phyloP scores from a whole-genome alignment of 2,113 vertebrate species.

The Calypte anna region DNA sequence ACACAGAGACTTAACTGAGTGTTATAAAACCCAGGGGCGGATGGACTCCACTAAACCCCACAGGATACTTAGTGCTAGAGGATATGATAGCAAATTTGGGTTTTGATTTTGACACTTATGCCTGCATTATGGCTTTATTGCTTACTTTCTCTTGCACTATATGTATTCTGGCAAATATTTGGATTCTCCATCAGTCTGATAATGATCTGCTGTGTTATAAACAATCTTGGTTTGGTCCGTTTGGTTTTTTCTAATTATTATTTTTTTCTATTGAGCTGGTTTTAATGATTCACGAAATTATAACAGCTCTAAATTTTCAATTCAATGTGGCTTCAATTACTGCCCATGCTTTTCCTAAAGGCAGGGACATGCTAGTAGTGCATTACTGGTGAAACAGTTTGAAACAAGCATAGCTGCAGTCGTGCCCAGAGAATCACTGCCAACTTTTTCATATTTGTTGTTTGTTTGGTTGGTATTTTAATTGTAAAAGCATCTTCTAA shows the following conservation, averaged over 20 bases:
- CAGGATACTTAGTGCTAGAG: background rate
- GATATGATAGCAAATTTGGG: background rate
- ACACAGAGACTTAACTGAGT: background rate
- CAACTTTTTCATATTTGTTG: background rate
- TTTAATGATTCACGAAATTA: conserved; percentile 50
- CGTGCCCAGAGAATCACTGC: conserved; percentile 17
- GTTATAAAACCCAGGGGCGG: background rate
- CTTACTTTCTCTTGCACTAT: background rate
- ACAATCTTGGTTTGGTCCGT: background rate
- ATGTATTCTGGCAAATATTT: background rate
- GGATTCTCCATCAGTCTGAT: background rate
- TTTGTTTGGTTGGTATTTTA: background rate
- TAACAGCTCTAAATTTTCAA: conserved; percentile 21
- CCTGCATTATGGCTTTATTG: background rate
- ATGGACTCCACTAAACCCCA: background rate
- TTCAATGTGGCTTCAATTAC: conserved; percentile 37
- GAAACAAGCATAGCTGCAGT: conserved; percentile 26
- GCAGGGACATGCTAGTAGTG: background rate
- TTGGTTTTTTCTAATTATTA: background rate
- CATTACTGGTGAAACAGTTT: conserved; percentile 14
- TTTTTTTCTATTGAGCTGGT: background rate
- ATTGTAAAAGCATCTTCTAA: conserved; percentile 41
- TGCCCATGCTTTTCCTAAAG: background rate
- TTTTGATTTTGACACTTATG: background rate
- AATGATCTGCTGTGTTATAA: background rate